Evolutionary conservation across 2,797 vertebrate species (phyloP).

Genomic region (Mycteria americana): DNA sequence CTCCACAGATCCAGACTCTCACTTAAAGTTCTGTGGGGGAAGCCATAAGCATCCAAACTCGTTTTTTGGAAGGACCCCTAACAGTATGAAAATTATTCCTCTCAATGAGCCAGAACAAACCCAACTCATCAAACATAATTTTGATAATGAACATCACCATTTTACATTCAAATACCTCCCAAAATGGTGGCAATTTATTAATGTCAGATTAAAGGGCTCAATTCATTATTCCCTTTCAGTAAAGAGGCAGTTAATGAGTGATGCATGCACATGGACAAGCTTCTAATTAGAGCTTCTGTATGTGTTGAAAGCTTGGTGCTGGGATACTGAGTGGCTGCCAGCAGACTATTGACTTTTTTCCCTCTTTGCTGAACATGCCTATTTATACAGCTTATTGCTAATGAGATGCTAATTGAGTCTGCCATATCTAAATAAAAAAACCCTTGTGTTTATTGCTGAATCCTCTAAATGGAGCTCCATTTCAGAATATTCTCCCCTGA

Average conservation of each 20-base stretch:
- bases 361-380: constrained; percentile 40
- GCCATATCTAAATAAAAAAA: constrained; percentile 38
- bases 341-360: constrained; percentile 49
- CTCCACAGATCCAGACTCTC: not conserved
- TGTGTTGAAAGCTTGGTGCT: constrained; percentile 40
- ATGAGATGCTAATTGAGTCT: constrained; percentile 63
- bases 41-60: not conserved
- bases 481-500: constrained; percentile 34
- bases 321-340: constrained; percentile 36
- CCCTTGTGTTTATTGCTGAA: constrained; percentile 11
- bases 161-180: constrained; percentile 74
- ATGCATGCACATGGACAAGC: constrained; percentile 53
- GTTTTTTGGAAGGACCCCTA: not conserved
- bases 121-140: constrained; percentile 75
- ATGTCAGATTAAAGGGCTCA: constrained; percentile 73
- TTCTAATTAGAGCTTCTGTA: constrained; percentile 64
- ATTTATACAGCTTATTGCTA: constrained; percentile 60
- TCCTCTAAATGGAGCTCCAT: not conserved
- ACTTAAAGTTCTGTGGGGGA: not conserved
- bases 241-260: constrained; percentile 71
- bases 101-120: constrained; percentile 74
- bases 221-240: constrained; percentile 72
- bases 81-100: constrained; percentile 51
- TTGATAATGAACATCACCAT: constrained; percentile 69
- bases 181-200: constrained; percentile 79